Evolutionary conservation across 2,888 invertebrate genomes (phyloP).

Genomic region (Lasioglossum vierecki): DNA sequence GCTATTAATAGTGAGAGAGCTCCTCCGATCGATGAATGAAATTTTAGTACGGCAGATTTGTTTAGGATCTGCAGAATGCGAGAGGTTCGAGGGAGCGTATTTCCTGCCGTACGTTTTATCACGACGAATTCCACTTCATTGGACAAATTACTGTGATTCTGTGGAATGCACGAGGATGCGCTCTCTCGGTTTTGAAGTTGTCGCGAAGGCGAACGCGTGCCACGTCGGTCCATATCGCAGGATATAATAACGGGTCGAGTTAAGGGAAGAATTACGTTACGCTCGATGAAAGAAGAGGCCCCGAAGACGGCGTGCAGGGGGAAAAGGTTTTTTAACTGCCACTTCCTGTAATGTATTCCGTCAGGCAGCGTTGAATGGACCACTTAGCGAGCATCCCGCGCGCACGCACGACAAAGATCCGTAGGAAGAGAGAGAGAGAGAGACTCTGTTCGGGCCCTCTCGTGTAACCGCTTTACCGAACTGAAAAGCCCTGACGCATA

Average conservation of each 20-base stretch:
- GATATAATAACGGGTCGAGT: slow-evolving; percentile 28
- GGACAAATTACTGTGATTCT: too few relatives aligned
- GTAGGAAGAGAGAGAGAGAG: slow-evolving; percentile 12
- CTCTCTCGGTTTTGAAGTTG: not conserved
- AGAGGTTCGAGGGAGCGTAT: too few relatives aligned
- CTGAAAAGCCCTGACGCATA: slow-evolving; percentile 40
- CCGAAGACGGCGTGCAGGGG: slow-evolving; percentile 23
- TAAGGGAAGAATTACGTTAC: slow-evolving; percentile 25
- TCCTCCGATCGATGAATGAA: too few relatives aligned
- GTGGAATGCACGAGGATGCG: not conserved
- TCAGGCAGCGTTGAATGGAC: slow-evolving; percentile 78
- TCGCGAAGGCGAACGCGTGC: slow-evolving; percentile 27
- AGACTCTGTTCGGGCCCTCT: slow-evolving; percentile 34
- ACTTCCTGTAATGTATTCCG: slow-evolving; percentile 81
- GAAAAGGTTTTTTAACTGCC: slow-evolving; percentile 78
- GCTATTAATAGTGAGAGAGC: too few relatives aligned
- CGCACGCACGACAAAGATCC: slow-evolving; percentile 46
- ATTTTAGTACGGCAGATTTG: too few relatives aligned
- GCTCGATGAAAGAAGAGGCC: slow-evolving; percentile 19
- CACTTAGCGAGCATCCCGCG: slow-evolving; percentile 78
- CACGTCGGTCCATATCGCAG: slow-evolving; percentile 6
- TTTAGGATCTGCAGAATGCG: too few relatives aligned
- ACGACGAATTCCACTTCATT: too few relatives aligned
- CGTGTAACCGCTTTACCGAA: slow-evolving; percentile 68
- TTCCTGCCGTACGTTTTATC: too few relatives aligned